Base-by-base conservation (phyloP, 1,140 invertebrate genomes). In the Cyclina sinensis region DNA sequence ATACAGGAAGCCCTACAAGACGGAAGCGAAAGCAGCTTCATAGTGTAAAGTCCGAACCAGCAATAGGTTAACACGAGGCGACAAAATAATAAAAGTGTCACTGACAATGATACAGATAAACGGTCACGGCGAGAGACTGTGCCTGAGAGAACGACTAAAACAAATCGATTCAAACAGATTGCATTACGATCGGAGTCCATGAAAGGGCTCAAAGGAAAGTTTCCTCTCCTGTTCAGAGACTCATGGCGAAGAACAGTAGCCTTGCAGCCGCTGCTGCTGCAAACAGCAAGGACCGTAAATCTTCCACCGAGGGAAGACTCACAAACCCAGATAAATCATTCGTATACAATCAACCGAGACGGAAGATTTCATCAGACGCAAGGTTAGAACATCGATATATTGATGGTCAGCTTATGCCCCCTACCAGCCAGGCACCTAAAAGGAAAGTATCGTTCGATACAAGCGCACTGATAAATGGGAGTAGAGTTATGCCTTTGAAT, bases 331-430 rank as follows among this genome's bases (percentile, higher is more conserved):
- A 57, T 18, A 30, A 11, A 43, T 0, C 7, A 14, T 24, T 11
- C 11, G 35, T 51, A 7, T 35, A 51, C 21, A 21, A 39, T 3
- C 0, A 14, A 43, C 84, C 48, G 0, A 48, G 73, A 59, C 27
- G 84, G 11, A 86, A 86, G 39, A 86, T 86, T 76, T 86, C 84
- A 0, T 86, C 73, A 0, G 84, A 86, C 59, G 84, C 84, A 5
- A 65, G 84, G 21, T 37, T 86, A n/a, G 68, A 86, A 21, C 70
- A 59, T 46, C 16, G 59, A 48, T 16, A 27, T 27, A 59, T 30
- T 7, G 30, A 48, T 3, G 73, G 54, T 18, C 30, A 37, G 4
- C 24, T 86, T 0, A 35, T n/a, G 12, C 32, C 39, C 16, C 48
- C 73, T 3, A 32, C 32, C 14, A 73, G 76, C 37, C 30, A 18